Evolutionary conservation across 2,113 vertebrate genomes (phyloP), one percentile per base, ranked within the genome.

Genomic region (Solea senegalensis): DNA sequence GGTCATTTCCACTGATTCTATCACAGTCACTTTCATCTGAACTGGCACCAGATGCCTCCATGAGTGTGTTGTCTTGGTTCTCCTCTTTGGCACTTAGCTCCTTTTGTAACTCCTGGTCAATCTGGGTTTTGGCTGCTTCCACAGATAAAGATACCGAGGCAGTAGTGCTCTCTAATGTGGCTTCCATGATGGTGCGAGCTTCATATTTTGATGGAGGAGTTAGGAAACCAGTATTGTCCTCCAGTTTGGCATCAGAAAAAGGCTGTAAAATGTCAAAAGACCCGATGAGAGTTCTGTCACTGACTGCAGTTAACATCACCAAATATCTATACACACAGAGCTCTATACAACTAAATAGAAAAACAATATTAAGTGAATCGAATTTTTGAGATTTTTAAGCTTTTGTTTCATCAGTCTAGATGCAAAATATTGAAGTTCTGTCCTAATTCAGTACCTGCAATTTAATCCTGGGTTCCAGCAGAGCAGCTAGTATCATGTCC

Each of bases 381-480:
- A 40, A 41, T 40, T 12, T 39, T 14, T 8, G 34, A 6, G 34
- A 34, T 56, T 41, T 58, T 41, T 0, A 16, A 39, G 8, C 6
- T 52, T 45, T 34, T 26, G 46, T 9, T 21, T 7, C 10, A 39
- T 39, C 7, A 8, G 14, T 41, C 16, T 10, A 7, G 26, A 16
- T 49, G 26, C 7, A 61, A 53, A 62, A 63, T 41, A 1, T 1
- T 10, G 34, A 27, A 15, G 9, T 54, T 58, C 3, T 28, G 10
- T 49, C 0, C 8, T 9, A 53, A 59, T 50, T 57, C 3, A 54
- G 34, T 82, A 92, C 90, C 89, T 90, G 72, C 12, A 94, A 81
- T 82, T 94, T 94, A 67, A 92, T 86, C 51, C 90, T 86, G 7
- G 92, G 94, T 59, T 94, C 92, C 0, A 94, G 83, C 16, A 94